Base-by-base conservation (phyloP, 2,888 invertebrate species). In the Fragum fragum region DNA sequence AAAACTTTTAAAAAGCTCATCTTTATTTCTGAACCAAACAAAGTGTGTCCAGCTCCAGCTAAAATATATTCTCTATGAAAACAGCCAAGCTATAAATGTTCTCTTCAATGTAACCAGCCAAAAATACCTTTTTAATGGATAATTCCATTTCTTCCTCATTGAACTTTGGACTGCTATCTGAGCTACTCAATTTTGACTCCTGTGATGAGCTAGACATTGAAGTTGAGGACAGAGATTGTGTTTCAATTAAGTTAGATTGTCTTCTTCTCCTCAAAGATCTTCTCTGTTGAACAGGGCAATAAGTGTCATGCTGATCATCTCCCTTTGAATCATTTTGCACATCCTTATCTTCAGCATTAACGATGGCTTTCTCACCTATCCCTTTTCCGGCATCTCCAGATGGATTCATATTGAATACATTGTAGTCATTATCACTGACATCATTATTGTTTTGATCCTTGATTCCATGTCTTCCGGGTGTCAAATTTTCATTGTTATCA, bases 371-470 rank as follows among this genome's bases (percentile, higher is more conserved):
- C 47, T 47, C 18, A 47, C 47, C 16, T 9, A 47, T 47, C 2
- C n/a, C n/a, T n/a, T 47, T 47, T 3, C 47, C 47, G n/a, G 82
- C 82, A 79, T 79, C 83, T 9, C 83, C 83, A 2, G 79, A 73
- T 5, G 83, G 83, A 52, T 79, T 68, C 80, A 80, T 76, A 21
- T 66, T 36, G 36, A 21, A 14, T 3, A 63, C 36, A 42, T 1
- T 21, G 6, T 23, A 36, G 6, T 26, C 29, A 23, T 73, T 61
- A 61, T 42, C 42, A 28, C 6, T 1, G 11, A 14, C 39, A 26
- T 14, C 23, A 59, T 73, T 59, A 29, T 39, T 55, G 26, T 73
- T 59, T 16, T 32, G 32, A n/a, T 72, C 59, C 11, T 5, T 72
- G 9, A 6, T 36, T 36, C 16, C 36, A 16, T 32, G 32, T 6